phyloP scores from a whole-genome alignment of 1,140 invertebrate genomes.

The Drosophila biarmipes region DNA sequence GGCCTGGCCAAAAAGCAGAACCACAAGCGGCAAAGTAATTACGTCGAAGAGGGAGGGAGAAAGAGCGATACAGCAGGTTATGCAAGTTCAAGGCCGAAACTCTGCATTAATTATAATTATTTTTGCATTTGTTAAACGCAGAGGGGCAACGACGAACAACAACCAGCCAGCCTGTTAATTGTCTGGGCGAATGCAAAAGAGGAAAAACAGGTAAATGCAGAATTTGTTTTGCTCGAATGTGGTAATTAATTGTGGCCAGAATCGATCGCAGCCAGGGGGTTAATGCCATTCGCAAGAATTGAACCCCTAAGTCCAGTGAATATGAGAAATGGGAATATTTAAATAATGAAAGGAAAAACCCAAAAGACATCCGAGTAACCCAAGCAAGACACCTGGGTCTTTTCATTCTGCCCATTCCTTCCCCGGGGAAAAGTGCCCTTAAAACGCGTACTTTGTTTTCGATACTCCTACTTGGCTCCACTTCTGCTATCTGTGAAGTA shows the following conservation, averaged over 20 bases:
- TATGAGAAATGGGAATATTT: too few relatives aligned
- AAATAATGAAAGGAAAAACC: neutral
- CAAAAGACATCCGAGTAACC: neutral
- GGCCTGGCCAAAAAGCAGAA: conserved; percentile 57
- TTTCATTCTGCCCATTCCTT: neutral
- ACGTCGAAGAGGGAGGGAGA: conserved; percentile 38
- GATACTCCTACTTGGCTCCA: neutral
- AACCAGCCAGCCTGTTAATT: conserved; percentile 55
- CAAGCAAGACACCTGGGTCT: neutral
- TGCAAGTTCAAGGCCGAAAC: conserved; percentile 79
- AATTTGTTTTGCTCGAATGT: conserved; percentile 56
- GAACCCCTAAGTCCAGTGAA: conserved; percentile 4
- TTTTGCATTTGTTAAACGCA: conserved; percentile 78
- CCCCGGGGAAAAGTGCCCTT: conserved; percentile 2
- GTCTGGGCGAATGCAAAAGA: conserved; percentile 72
- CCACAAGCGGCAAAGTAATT: conserved; percentile 61
- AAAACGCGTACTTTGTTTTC: conserved; percentile 12
- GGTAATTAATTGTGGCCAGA: conserved; percentile 66
- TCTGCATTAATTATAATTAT: conserved; percentile 82
- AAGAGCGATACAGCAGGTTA: conserved; percentile 55
- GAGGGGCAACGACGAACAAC: conserved; percentile 27
- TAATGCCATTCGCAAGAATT: conserved; percentile 42
- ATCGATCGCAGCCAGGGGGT: conserved; percentile 36
- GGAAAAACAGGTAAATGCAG: conserved; percentile 81
- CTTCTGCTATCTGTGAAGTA: conserved; percentile 32